Base-by-base conservation (phyloP, 2,888 invertebrate genomes). In the Oscheius sp. region DNA sequence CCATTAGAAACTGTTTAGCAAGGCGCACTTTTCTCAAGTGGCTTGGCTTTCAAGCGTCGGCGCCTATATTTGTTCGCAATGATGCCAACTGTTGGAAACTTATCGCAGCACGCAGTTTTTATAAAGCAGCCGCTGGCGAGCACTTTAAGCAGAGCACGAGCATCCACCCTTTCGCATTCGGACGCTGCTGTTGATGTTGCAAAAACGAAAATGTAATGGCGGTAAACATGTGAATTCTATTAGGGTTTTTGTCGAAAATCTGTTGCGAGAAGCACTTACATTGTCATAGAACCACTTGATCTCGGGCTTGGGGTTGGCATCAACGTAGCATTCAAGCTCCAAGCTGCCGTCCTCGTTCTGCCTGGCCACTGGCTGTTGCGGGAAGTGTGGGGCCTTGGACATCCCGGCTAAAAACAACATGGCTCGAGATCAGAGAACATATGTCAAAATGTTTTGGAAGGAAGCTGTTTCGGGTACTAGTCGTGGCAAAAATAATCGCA, bases 271-370 rank as follows among this genome's bases (percentile, higher is more conserved):
- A 53, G 42, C 42, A 78, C 84, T 81, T 50, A 87, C 87, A 65
- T 86, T 84, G 63, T 89, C 89, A 78, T 89, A 89, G 80, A 86
- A 88, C 89, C 89, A 89, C 79, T 89, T 89, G 79, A 89, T 88
- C 70, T 88, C 87, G 71, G 89, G 89, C 62, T 79, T 79, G 35
- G 89, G 89, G 59, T 80, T 76, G 71, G 89, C 89, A 77, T 89
- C 89, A 57, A 89, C 81, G 82, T 89, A 89, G 80, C 89, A 89
- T 79, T 89, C 89, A 51, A 89, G 78, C 78, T 89, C 89, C 55
- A 89, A 82, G 7, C 87, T 87, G n/a, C 84, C 89, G 78, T 89
- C 89, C 76, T 89, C 89, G 78, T 89, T 89, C 78, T 89, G 89
- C 62, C 89, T 78, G 57, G 89, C 89, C 68, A 89, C 89, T 21